Evolutionary conservation across 2,797 vertebrate genomes (phyloP).

Genomic region (Heliangelus exortis): DNA sequence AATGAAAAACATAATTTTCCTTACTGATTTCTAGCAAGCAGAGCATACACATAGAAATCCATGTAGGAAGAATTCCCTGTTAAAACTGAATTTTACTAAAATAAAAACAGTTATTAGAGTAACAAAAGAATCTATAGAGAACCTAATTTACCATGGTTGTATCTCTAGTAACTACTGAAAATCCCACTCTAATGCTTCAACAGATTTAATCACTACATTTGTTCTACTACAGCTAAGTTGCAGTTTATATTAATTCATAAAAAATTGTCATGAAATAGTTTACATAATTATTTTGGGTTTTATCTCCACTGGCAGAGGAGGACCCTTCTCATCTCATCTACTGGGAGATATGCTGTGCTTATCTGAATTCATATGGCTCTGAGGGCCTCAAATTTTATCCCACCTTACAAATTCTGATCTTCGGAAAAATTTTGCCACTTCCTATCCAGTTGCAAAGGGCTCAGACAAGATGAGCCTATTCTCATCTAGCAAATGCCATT

Average conservation of each 20-base stretch:
- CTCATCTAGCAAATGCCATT: background rate
- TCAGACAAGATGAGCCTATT: background rate
- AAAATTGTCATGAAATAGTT: background rate
- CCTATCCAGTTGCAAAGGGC: background rate
- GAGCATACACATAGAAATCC: background rate
- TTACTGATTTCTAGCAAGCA: background rate
- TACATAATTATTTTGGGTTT: background rate
- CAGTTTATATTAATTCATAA: background rate
- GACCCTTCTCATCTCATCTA: background rate
- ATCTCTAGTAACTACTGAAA: background rate
- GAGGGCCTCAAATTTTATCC: background rate
- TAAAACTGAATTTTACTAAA: background rate
- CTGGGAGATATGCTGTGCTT: background rate
- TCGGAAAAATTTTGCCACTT: background rate
- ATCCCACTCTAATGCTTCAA: background rate
- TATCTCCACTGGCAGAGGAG: background rate
- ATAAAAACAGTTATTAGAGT: background rate
- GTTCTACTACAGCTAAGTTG: background rate
- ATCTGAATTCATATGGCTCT: background rate
- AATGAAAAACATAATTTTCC: background rate
- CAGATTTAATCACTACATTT: background rate
- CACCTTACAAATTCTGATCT: background rate
- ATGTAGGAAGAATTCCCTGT: rapidly evolving
- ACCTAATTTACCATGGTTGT: background rate
- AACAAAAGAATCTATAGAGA: background rate